These are phyloP conservation scores for Gadus chalcogrammus DNA, from an alignment of 2,113 vertebrate species.

Conservation along the genomic window DNA sequence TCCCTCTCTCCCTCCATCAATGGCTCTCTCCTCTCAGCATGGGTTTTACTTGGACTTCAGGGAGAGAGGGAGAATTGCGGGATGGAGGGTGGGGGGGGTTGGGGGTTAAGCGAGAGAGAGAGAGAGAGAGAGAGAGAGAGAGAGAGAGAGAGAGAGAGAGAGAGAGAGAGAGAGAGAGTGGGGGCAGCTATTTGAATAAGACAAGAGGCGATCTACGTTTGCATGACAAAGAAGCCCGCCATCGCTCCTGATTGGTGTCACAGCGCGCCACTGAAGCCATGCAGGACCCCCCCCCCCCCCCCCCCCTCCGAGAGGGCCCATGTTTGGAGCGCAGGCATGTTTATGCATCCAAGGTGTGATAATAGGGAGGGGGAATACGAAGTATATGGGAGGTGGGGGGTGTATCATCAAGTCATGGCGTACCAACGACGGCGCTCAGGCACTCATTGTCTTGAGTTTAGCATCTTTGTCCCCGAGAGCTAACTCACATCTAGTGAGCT, in stretches of 20 bases:
- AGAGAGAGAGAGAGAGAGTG: constrained; percentile 55
- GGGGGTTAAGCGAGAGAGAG: constrained; percentile 56
- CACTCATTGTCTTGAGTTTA: neutral
- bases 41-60: constrained; percentile 76
- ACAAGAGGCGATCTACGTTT: constrained; percentile 76
- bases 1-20: too few species aligned
- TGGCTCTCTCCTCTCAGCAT: constrained; percentile 13
- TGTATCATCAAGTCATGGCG: constrained; percentile 54
- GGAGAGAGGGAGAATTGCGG: constrained; percentile 44
- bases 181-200: constrained; percentile 77
- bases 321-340: constrained; percentile 73
- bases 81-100: neutral
- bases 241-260: constrained; percentile 82
- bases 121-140: constrained; percentile 46
- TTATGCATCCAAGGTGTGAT: constrained; percentile 79
- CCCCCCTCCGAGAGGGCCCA: too few species aligned
- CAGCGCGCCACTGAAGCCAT: constrained; percentile 71
- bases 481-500: neutral
- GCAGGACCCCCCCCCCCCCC: constrained; percentile 65
- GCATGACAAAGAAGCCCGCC: constrained; percentile 79
- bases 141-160: constrained; percentile 54
- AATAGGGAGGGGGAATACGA: constrained; percentile 52
- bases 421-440: constrained; percentile 40
- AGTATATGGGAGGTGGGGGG: constrained; percentile 46
- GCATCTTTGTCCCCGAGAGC: neutral